A percentile compares a stretch with the other conserved stretches of the same genome.
Evolutionary conservation across 2,888 invertebrate species (phyloP).

Genomic region (Hartigia nigra): DNA sequence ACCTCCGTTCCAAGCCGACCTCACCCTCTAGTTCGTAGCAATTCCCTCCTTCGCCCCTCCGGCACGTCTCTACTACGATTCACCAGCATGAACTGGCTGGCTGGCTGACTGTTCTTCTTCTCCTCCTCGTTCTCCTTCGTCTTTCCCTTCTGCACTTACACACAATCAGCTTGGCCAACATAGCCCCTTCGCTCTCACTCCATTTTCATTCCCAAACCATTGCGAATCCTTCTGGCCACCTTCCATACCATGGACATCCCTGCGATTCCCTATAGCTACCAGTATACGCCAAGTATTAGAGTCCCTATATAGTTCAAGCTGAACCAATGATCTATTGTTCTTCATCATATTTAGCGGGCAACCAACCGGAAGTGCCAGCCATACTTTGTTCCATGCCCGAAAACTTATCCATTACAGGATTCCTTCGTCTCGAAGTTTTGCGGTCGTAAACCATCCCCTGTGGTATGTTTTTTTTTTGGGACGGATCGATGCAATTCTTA

Average conservation of each 20-base stretch:
- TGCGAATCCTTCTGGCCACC: slow-evolving; percentile 3
- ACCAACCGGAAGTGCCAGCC: not conserved
- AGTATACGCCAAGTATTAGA: not conserved
- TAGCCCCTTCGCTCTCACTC: slow-evolving; percentile 13
- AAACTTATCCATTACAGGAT: slow-evolving; percentile 30
- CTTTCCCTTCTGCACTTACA: slow-evolving; percentile 27
- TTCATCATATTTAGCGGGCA: slow-evolving; percentile 1
- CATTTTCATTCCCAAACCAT: not conserved
- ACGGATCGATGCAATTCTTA: not conserved
- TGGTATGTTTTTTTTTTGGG: not conserved
- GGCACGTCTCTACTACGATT: slow-evolving; percentile 4
- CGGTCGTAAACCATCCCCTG: not conserved
- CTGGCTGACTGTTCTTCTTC: slow-evolving; percentile 7
- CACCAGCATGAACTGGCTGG: not conserved
- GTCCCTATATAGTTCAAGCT: not conserved
- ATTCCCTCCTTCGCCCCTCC: slow-evolving; percentile 15
- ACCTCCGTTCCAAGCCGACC: slow-evolving; percentile 36
- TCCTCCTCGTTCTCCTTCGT: slow-evolving; percentile 18
- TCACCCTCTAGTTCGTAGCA: slow-evolving; percentile 18
- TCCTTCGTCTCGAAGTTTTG: not conserved
- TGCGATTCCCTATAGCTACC: not conserved
- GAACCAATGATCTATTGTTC: slow-evolving; percentile 15
- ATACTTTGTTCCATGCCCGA: slow-evolving; percentile 6
- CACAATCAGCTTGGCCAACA: slow-evolving; percentile 36
- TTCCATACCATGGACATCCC: not conserved